Base-by-base conservation (phyloP, 2,888 invertebrate species). In the Stratiomys singularior region DNA sequence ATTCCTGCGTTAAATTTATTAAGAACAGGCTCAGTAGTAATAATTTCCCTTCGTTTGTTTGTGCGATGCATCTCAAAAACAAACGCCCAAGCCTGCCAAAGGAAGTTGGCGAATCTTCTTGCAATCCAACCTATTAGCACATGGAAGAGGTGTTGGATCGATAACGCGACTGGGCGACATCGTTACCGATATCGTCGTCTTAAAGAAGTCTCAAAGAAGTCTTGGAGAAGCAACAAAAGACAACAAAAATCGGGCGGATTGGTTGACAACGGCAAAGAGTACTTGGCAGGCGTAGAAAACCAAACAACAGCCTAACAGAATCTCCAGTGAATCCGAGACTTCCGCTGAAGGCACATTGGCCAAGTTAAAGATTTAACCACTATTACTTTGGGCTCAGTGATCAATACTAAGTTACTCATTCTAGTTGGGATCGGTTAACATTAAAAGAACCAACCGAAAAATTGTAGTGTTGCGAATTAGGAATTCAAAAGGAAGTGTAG, bases 301-400 rank as follows among this genome's bases (percentile, higher is more conserved):
- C 77, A 77, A 79, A 77, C 69, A 63, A 72, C 78, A 58, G 71
- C 77, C 76, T 47, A 78, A 79, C 76, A 18, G 63, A 79, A 15
- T 27, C 74, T 78, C 66, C 78, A 79, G 79, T 79, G 74, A 78
- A 78, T 76, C 63, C 47, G 60, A 78, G 78, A 76, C 78, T 69
- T 74, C 56, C 77, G 78, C 74, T 76, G 78, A 76, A 77, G 79
- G 25, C 77, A 77, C 71, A 79, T 30, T 52, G 28, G 18, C 77
- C 71, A 60, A 77, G 76, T 71, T 47, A 30, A 47, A 37, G 28
- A 1, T 71, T 44, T 47, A n/a, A 15, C 13, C 27, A 15, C 4
- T 11, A 64, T n/a, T 25, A 27, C 13, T 64, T 15, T 21, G 71
- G 25, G 23, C 47, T 25, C n/a, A 25, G 13, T 18, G 47, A 52